A percentile compares a stretch with the other conserved stretches of the same genome.
phyloP scores from a whole-genome alignment of 1,140 invertebrate genomes.

The Drosophila sulfurigaster region DNA sequence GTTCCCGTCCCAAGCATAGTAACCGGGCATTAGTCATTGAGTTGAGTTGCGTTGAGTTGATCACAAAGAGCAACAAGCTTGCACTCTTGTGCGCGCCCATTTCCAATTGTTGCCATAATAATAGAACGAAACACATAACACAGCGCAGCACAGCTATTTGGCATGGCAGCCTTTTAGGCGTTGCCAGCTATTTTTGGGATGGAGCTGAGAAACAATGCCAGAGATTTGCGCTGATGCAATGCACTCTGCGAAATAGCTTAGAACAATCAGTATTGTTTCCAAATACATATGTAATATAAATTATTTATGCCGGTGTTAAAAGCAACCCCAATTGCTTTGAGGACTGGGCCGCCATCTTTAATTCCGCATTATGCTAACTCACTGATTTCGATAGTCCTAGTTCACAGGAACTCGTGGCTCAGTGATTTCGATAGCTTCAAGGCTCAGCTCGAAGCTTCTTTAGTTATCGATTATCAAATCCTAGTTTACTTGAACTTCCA shows the following conservation, averaged over 20 bases:
- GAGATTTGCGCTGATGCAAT: not conserved
- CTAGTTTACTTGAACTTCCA: not conserved
- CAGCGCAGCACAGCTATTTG: not conserved
- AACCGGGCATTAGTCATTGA: not conserved
- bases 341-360: too few species aligned
- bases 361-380: too few species aligned
- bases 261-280: not conserved
- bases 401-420: not conserved
- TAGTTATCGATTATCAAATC: not conserved
- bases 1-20: not conserved
- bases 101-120: not conserved
- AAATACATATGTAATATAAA: not conserved
- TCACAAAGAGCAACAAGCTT: not conserved
- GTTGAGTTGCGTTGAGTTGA: not conserved
- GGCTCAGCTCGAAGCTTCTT: not conserved
- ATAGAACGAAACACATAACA: not conserved
- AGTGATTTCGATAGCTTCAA: not conserved
- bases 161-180: constrained; percentile 46
- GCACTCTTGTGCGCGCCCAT: not conserved
- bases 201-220: constrained; percentile 1
- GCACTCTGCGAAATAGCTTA: not conserved
- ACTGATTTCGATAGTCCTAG: not conserved
- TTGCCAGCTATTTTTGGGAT: constrained; percentile 30
- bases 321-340: too few species aligned
- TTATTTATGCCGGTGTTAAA: too few species aligned